Evolutionary conservation across 2,797 vertebrate genomes (phyloP).

Genomic region (Xyrichtys novacula): DNA sequence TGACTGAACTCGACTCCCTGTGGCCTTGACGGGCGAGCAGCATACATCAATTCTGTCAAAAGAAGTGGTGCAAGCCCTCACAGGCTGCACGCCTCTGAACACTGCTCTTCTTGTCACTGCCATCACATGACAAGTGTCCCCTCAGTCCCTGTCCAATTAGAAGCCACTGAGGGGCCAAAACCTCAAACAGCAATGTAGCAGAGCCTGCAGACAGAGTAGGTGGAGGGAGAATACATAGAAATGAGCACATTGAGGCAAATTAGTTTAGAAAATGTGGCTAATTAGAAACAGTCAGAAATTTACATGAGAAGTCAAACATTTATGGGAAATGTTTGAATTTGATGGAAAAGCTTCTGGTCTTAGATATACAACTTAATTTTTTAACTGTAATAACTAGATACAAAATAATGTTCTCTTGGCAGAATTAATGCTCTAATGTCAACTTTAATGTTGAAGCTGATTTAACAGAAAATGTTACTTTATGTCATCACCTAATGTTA

Average conservation of each 20-base stretch:
- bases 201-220: conserved; percentile 7
- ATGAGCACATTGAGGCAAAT: neutral
- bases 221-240: conserved; percentile 3
- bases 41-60: conserved; percentile 66
- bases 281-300: neutral
- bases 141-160: conserved; percentile 70
- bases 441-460: no score
- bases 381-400: no score
- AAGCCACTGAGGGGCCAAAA: conserved; percentile 24
- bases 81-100: conserved; percentile 15
- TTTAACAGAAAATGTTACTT: no score
- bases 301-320: no score
- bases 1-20: conserved; percentile 51
- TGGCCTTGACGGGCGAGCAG: conserved; percentile 26
- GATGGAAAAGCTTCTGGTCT: no score
- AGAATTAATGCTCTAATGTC: no score
- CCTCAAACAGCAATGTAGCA: conserved; percentile 29
- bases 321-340: no score
- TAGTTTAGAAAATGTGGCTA: neutral
- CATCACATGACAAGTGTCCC: conserved; percentile 64
- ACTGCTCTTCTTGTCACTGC: conserved; percentile 49
- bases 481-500: no score
- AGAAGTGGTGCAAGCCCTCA: conserved; percentile 51
- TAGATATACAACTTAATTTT: no score
- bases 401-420: no score